Percentiles rank a stretch among this genome's conserved stretches.
phyloP scores from a whole-genome alignment of 2,113 vertebrate genomes.

The Miniopterus natalensis region DNA sequence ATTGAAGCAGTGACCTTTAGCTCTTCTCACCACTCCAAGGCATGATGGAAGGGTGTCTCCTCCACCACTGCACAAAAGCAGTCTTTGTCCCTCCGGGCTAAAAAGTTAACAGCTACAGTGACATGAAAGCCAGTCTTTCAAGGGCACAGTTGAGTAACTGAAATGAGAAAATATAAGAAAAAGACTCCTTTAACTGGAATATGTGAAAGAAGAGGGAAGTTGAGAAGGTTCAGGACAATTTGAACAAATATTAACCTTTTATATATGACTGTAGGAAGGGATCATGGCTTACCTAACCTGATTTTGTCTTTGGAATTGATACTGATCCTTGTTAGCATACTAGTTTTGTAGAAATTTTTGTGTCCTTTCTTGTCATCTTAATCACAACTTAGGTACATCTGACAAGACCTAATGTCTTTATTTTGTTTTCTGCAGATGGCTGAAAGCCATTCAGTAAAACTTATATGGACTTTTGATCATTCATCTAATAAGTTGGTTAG shows the following conservation, averaged over 20 bases:
- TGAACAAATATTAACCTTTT: conserved; percentile 14
- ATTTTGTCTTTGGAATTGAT: conserved; percentile 24
- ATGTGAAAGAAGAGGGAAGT: not conserved
- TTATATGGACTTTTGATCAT: conserved; percentile 4
- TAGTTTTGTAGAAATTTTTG: not conserved
- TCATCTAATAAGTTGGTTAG: not conserved
- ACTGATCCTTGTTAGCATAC: not conserved
- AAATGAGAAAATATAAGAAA: conserved; percentile 38
- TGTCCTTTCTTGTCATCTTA: not conserved
- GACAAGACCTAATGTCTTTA: not conserved
- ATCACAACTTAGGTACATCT: not conserved
- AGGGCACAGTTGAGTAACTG: conserved; percentile 12
- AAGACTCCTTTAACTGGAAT: not conserved
- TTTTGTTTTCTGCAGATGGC: conserved; percentile 25
- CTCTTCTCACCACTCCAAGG: not conserved
- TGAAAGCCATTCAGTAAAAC: conserved; percentile 9
- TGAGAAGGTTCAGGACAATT: not conserved
- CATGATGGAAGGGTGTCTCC: not conserved
- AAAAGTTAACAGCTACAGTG: conserved; percentile 12
- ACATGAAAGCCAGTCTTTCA: conserved; percentile 10
- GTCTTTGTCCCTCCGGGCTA: not conserved
- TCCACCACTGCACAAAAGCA: not conserved
- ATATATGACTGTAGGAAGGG: not conserved
- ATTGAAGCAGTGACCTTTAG: conserved; percentile 5
- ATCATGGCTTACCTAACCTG: not conserved